phyloP scores from a whole-genome alignment of 1,140 invertebrate genomes.

The Lethocerus indicus region DNA sequence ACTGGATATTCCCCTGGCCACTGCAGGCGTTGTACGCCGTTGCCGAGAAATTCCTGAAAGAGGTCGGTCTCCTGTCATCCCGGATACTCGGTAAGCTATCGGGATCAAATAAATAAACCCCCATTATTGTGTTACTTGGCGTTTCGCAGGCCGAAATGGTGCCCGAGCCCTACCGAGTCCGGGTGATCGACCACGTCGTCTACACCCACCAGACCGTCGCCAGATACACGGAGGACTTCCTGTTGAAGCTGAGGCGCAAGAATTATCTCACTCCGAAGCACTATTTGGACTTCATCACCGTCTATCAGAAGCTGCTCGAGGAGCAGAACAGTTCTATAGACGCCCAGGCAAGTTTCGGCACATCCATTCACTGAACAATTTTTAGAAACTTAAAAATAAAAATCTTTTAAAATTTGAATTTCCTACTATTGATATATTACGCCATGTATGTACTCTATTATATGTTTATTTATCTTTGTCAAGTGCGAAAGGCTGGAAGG shows the following conservation, averaged over 20 bases:
- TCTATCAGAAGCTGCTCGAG: slow-evolving; percentile 53
- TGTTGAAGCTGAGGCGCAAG: slow-evolving; percentile 45
- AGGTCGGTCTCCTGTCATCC: slow-evolving; percentile 32
- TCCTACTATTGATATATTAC: no score
- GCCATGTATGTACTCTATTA: no score
- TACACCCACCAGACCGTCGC: slow-evolving; percentile 59
- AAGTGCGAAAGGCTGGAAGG: slow-evolving; percentile 46
- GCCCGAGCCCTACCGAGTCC: slow-evolving; percentile 40
- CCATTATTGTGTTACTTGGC: no score
- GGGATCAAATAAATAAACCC: no score
- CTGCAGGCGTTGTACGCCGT: slow-evolving; percentile 72
- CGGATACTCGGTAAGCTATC: not conserved
- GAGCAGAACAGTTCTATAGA: slow-evolving; percentile 46
- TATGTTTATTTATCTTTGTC: slow-evolving; percentile 14
- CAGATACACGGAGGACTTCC: slow-evolving; percentile 52
- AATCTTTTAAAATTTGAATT: no score
- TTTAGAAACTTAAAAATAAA: no score
- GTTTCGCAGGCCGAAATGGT: slow-evolving; percentile 38
- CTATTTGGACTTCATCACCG: slow-evolving; percentile 69
- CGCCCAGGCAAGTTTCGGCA: slow-evolving; percentile 35
- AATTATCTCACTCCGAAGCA: slow-evolving; percentile 84
- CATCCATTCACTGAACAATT: no score
- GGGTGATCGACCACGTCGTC: slow-evolving; percentile 64
- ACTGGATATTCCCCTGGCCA: slow-evolving; percentile 89
- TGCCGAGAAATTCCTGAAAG: slow-evolving; percentile 57